Evolutionary conservation across 2,797 vertebrate species (phyloP).

Genomic region (Sebastes oblongus): DNA sequence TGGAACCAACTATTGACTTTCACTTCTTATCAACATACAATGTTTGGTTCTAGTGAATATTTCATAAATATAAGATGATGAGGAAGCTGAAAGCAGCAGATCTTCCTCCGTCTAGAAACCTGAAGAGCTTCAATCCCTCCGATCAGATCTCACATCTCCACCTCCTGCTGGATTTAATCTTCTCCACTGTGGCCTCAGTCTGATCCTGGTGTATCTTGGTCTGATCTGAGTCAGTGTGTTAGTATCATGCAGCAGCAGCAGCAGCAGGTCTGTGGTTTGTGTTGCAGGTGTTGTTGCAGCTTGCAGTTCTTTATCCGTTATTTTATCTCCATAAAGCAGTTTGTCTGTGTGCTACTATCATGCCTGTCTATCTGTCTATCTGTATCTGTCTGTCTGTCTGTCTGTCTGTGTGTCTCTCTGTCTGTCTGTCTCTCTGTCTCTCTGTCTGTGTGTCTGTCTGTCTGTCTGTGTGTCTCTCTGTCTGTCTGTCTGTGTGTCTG

Average conservation of each 20-base stretch:
- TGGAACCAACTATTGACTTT: too few relatives aligned
- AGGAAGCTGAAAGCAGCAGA: not conserved
- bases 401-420: too few relatives aligned
- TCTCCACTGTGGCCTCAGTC: not conserved
- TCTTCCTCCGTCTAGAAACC: not conserved
- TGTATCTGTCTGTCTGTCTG: too few relatives aligned
- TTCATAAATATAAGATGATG: not conserved
- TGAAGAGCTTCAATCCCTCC: not conserved
- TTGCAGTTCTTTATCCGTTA: not conserved
- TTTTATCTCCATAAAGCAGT: not conserved
- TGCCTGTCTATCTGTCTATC: too few relatives aligned
- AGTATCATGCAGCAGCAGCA: not conserved
- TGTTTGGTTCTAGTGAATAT: too few relatives aligned
- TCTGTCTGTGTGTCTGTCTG: too few relatives aligned
- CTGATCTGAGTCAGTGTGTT: not conserved
- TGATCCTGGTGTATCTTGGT: not conserved
- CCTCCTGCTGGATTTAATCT: not conserved
- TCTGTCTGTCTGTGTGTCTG: too few relatives aligned
- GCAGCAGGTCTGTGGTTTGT: conserved; percentile 9
- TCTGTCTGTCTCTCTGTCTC: too few relatives aligned
- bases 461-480: rapidly evolving
- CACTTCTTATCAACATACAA: too few relatives aligned
- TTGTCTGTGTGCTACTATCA: too few relatives aligned
- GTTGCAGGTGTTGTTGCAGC: conserved; percentile 16
- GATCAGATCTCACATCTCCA: too few relatives aligned